Evolutionary conservation across 1,140 invertebrate species (phyloP).

Genomic region (Plectrocnemia conspersa): DNA sequence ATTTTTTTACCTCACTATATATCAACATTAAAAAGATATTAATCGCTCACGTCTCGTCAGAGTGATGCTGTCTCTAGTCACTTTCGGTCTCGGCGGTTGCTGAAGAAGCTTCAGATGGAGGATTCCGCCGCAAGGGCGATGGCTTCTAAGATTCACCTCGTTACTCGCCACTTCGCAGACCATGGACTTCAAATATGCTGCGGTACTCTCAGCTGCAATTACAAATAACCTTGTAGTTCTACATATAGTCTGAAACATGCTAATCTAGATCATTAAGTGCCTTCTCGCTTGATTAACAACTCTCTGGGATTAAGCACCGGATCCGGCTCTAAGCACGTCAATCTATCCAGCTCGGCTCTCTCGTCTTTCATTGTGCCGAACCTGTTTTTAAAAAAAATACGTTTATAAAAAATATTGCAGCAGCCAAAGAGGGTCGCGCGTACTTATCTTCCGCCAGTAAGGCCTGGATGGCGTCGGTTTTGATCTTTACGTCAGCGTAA

Average conservation of each 20-base stretch:
- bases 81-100: constrained; percentile 45
- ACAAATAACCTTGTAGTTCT: no score
- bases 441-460: constrained; percentile 44
- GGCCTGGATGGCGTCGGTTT: constrained; percentile 41
- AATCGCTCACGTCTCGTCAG: constrained; percentile 43
- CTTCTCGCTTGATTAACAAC: constrained; percentile 40
- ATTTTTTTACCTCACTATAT: no score
- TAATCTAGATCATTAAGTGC: constrained; percentile 30
- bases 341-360: constrained; percentile 43
- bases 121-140: constrained; percentile 42
- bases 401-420: no score
- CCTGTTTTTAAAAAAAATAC: constrained; percentile 37
- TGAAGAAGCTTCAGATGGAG: constrained; percentile 43
- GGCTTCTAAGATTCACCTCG: constrained; percentile 44
- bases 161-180: constrained; percentile 36
- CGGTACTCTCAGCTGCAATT: constrained; percentile 40
- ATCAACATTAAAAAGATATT: no score
- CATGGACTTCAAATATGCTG: constrained; percentile 41
- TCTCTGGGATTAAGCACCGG: constrained; percentile 42
- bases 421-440: constrained; percentile 22
- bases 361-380: constrained; percentile 44
- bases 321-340: constrained; percentile 43
- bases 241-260: no score
- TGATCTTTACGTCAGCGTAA: constrained; percentile 41
- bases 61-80: constrained; percentile 36